Base-by-base conservation (phyloP, 53 echinoderm and acorn worm species). In the Astropecten irregularis region DNA sequence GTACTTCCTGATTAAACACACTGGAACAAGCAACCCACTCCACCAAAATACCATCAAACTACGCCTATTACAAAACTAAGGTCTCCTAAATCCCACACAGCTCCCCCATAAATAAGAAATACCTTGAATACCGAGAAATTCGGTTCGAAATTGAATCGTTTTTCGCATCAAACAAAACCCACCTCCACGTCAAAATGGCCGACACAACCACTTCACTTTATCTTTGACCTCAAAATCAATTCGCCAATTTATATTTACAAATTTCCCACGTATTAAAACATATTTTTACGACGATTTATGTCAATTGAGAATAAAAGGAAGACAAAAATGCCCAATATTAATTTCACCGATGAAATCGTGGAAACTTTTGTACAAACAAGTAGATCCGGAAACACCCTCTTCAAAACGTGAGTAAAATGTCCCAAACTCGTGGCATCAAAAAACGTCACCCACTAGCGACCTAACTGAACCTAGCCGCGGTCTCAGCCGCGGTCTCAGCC, bases 341-440 rank as follows among this genome's bases (percentile, higher is more conserved):
- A 11, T 44, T 3, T 2, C 25, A 10, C 20, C 44, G 6, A 38
- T 8, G 25, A 31, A 48, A 16, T 30, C 13, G 0, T 3, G 25
- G 35, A 25, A 32, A 34, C 20, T 61, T 23, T 4, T 31, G 11
- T 29, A 33, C 23, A 23, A 51, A 40, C 70, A 85, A 85, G 49
- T 85, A 85, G 85, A 39, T 85, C 85, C 46, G 6, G 49, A 2
- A 15, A 48, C 62, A 68, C 47, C 42, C 26, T 10, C 47, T 27
- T 31, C n/a, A 13, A 2, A 67, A 28, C 29, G 23, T 67, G 84
- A 71, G 85, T 85, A 48, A 84, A 71, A 79, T 56, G 85, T 72
- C 72, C 61, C 71, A 71, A 84, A 85, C 85, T 85, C 85, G 85
- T 85, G 85, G 85, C 85, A 85, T 49, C 55, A 72, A 48, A 35